Conservation (phyloP, 2,797 vertebrate species). For the Poecilia velifera region DNA sequence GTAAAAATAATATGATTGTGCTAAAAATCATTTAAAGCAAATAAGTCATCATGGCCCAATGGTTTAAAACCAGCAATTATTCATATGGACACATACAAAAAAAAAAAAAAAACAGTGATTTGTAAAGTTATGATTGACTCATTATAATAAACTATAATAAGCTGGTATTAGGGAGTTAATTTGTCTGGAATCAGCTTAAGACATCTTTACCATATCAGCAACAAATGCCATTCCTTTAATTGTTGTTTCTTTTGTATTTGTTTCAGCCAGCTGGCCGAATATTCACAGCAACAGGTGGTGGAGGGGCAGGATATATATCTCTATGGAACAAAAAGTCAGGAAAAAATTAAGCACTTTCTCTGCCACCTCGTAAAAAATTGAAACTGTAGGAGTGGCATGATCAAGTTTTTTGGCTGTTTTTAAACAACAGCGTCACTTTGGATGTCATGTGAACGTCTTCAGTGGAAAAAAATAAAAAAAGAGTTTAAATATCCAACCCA, state of each 20-base stretch:
- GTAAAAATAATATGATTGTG: not conserved
- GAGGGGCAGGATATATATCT: not conserved
- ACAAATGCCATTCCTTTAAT: not conserved
- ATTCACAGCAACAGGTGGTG: not conserved
- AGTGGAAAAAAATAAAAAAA: not conserved
- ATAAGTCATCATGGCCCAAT: not conserved
- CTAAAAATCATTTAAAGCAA: not conserved
- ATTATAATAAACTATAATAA: not conserved
- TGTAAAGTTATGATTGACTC: not conserved
- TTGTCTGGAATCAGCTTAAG: not conserved
- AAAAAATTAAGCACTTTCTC: not conserved
- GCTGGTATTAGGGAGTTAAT: not conserved
- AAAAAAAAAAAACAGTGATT: not conserved
- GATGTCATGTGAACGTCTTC: not conserved
- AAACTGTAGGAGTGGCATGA: not conserved
- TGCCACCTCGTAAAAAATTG: no score
- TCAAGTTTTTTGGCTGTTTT: not conserved
- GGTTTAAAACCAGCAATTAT: not conserved
- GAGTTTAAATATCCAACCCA: not conserved
- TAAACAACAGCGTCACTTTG: not conserved
- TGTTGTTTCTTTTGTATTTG: no score
- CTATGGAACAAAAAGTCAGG: not conserved
- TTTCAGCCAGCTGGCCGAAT: not conserved
- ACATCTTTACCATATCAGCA: not conserved
- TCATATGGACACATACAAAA: not conserved